Evolutionary conservation across 2,888 invertebrate genomes (phyloP).

Genomic region (Leucania comma): DNA sequence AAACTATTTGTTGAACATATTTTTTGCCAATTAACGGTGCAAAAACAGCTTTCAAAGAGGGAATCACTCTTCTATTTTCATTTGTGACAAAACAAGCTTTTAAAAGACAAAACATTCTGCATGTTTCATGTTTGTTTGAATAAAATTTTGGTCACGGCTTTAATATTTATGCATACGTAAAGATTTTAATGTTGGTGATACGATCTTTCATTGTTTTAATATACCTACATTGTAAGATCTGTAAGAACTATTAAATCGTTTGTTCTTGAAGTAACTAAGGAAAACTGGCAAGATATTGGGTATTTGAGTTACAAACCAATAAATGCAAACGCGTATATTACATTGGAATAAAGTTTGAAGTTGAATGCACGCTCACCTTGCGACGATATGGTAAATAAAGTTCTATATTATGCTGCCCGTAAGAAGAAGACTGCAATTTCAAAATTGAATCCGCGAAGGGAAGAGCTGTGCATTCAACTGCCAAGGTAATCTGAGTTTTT

Average conservation of each 20-base stretch:
- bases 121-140: conserved; percentile 27
- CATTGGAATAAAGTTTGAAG: conserved; percentile 7
- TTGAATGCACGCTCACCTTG: neutral
- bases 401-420: neutral
- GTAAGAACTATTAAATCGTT: conserved; percentile 26
- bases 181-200: conserved; percentile 42
- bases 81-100: conserved; percentile 43
- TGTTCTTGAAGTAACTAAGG: conserved; percentile 29
- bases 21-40: conserved; percentile 43
- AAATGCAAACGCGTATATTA: conserved; percentile 8
- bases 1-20: conserved; percentile 37
- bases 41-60: conserved; percentile 35
- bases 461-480: conserved; percentile 1
- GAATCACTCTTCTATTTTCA: conserved; percentile 25
- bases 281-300: conserved; percentile 13
- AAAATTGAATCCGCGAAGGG: conserved; percentile 3
- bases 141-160: conserved; percentile 39
- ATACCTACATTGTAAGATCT: conserved; percentile 36
- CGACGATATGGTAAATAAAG: neutral
- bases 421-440: conserved; percentile 17
- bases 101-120: conserved; percentile 39
- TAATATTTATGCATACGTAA: conserved; percentile 51
- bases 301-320: conserved; percentile 16
- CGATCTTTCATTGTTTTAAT: conserved; percentile 40
- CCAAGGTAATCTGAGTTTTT: conserved; percentile 24